These are phyloP conservation scores for Eristalinus aeneus DNA, from an alignment of 2,888 invertebrate species.

Conservation along the genomic window DNA sequence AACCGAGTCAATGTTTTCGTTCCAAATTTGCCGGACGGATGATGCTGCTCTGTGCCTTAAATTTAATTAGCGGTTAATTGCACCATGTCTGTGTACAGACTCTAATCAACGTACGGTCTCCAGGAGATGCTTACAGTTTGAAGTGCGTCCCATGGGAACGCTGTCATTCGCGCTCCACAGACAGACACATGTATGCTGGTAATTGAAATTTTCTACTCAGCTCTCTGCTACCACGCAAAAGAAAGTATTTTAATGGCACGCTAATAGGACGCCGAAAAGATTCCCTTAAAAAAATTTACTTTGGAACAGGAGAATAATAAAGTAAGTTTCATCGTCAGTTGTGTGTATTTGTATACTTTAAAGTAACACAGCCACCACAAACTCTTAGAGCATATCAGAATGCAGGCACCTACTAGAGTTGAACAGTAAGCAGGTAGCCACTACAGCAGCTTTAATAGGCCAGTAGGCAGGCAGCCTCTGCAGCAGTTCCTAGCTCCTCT, in stretches of 20 bases:
- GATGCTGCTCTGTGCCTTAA: not conserved
- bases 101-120: not conserved
- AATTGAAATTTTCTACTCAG: not conserved
- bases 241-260: not conserved
- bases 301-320: not conserved
- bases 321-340: too few species aligned
- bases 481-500: too few species aligned
- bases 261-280: not conserved
- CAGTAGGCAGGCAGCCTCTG: too few species aligned
- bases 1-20: not conserved
- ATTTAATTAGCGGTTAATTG: conserved; percentile 26
- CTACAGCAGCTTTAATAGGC: too few species aligned
- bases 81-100: not conserved
- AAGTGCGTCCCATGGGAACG: not conserved
- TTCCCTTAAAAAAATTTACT: not conserved
- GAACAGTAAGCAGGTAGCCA: too few species aligned
- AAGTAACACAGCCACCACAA: too few species aligned
- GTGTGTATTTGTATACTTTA: too few species aligned
- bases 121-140: not conserved
- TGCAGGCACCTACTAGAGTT: too few species aligned
- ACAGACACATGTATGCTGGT: not conserved
- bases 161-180: not conserved
- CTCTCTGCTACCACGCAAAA: not conserved
- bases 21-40: conserved; percentile 8
- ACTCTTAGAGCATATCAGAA: too few species aligned